Evolutionary conservation across 2,113 vertebrate genomes (phyloP).

Genomic region (Phaethornis superciliosus): DNA sequence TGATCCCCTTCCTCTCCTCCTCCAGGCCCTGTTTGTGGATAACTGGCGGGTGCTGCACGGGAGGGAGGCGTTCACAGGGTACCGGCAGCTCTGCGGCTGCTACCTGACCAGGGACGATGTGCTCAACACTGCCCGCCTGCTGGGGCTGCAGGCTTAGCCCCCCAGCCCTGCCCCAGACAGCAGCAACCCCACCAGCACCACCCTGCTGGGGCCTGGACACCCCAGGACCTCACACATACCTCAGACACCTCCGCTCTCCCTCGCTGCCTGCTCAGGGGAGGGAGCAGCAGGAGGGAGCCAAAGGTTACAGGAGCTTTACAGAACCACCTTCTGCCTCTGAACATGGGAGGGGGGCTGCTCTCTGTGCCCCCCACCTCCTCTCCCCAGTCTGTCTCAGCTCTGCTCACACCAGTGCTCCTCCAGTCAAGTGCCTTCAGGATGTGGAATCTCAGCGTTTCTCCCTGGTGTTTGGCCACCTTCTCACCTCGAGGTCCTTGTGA

Average conservation of each 20-base stretch:
- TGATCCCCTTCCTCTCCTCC: background rate
- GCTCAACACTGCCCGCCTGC: conserved; percentile 84
- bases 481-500: background rate
- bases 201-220: fast-evolving
- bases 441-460: background rate
- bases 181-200: background rate
- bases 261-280: background rate
- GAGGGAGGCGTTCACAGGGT: conserved; percentile 90
- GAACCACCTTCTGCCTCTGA: background rate
- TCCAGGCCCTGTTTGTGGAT: conserved; percentile 89
- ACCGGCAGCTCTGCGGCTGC: conserved; percentile 90
- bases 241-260: background rate
- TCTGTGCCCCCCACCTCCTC: background rate
- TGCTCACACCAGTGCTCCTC: background rate
- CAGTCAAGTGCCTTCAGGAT: conserved; percentile 51
- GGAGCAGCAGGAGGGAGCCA: background rate
- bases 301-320: background rate
- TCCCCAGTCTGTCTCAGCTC: background rate
- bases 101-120: conserved; percentile 91
- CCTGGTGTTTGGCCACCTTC: background rate
- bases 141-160: conserved; percentile 84
- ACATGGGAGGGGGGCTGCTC: background rate
- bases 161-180: background rate
- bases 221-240: background rate
- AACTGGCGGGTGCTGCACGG: conserved; percentile 94